Evolutionary conservation across 2,113 vertebrate genomes (phyloP).

Genomic region (Albula goreensis): DNA sequence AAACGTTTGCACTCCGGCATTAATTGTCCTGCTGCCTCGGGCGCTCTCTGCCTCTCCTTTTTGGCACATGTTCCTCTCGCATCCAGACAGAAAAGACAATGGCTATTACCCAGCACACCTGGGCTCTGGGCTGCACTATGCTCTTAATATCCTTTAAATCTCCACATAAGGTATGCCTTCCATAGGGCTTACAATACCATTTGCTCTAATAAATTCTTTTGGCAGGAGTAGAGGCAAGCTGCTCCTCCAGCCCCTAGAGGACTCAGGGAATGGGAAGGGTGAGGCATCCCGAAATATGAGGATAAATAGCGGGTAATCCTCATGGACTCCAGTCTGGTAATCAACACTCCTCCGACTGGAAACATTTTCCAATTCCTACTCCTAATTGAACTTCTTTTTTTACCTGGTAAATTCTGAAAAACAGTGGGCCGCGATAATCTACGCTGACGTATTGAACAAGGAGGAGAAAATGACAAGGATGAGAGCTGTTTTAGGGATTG

Average conservation of each 20-base stretch:
- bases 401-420: constrained; percentile 65
- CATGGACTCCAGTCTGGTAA: constrained; percentile 65
- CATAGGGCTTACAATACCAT: constrained; percentile 81
- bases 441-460: constrained; percentile 56
- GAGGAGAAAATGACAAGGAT: constrained; percentile 28
- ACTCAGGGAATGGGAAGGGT: constrained; percentile 54
- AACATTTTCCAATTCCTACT: constrained; percentile 76
- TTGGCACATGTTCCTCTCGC: constrained; percentile 44
- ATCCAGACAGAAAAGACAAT: constrained; percentile 67
- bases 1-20: constrained; percentile 41
- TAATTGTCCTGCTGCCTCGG: constrained; percentile 51
- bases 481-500: constrained; percentile 24
- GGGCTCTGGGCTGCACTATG: constrained; percentile 71
- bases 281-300: constrained; percentile 76
- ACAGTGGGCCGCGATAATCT: constrained; percentile 64
- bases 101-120: constrained; percentile 78
- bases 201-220: constrained; percentile 86
- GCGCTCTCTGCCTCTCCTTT: constrained; percentile 34
- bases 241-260: constrained; percentile 69
- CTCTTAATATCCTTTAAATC: constrained; percentile 82
- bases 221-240: constrained; percentile 75
- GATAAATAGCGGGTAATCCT: constrained; percentile 78
- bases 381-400: constrained; percentile 73
- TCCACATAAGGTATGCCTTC: constrained; percentile 83
- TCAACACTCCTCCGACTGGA: constrained; percentile 74